These are phyloP conservation scores for Hystrix brachyura DNA, from an alignment of 2,113 vertebrate species.

Conservation along the genomic window DNA sequence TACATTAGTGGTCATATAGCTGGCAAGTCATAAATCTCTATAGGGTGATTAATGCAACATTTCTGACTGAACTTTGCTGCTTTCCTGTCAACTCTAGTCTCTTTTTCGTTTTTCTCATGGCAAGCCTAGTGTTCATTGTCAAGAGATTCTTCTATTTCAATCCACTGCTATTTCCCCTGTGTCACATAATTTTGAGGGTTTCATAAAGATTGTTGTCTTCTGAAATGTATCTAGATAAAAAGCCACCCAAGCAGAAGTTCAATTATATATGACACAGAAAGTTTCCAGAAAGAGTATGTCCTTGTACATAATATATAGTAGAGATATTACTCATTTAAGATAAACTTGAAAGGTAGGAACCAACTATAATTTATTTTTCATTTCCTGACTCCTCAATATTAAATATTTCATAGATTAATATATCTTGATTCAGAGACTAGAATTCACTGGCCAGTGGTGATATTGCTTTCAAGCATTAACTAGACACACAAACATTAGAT, in stretches of 20 bases:
- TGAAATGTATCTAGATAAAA: conserved; percentile 56
- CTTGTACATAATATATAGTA: conserved; percentile 30
- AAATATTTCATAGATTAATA: conserved; percentile 1
- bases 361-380: conserved; percentile 56
- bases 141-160: conserved; percentile 63
- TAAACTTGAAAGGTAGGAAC: conserved; percentile 46
- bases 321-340: conserved; percentile 58
- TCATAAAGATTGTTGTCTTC: conserved; percentile 68
- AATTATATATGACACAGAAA: conserved; percentile 64
- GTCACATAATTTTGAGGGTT: conserved; percentile 59
- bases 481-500: conserved; percentile 9
- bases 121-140: neutral
- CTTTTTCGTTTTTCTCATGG: neutral
- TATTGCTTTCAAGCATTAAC: neutral
- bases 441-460: neutral
- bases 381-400: conserved; percentile 55
- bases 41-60: neutral
- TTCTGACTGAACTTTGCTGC: neutral
- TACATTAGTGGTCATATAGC: neutral
- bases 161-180: conserved; percentile 44
- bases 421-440: neutral
- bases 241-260: conserved; percentile 55
- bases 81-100: neutral
- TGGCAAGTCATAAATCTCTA: neutral
- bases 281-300: conserved; percentile 56